A percentile compares a stretch with the other conserved stretches of the same genome.
These are phyloP conservation scores for Catharus bicknelli DNA, from an alignment of 2,113 vertebrate species.

Conservation along the genomic window DNA sequence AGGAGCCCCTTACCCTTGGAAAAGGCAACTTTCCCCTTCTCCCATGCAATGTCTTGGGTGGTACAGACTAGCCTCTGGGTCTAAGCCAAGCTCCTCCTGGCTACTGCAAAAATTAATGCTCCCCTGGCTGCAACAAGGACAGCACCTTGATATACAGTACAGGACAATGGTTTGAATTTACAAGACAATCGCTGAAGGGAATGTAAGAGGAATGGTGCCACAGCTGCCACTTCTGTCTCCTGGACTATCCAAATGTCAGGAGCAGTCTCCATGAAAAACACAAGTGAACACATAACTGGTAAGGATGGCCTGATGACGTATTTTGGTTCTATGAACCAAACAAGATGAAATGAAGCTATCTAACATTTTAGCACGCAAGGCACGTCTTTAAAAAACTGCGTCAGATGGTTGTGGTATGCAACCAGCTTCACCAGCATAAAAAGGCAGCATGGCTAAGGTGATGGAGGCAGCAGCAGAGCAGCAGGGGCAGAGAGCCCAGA, in stretches of 20 bases:
- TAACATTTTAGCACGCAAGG: neutral
- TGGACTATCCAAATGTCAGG: neutral
- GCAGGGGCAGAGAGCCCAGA: too few relatives aligned
- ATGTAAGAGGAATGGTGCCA: neutral
- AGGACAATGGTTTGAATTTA: neutral
- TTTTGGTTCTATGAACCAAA: neutral
- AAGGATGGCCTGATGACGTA: too few relatives aligned
- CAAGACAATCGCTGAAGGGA: neutral
- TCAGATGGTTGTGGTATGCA: neutral
- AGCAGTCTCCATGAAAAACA: neutral
- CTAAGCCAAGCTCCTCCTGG: neutral
- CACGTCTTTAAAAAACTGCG: neutral
- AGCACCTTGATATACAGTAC: neutral
- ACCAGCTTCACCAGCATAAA: neutral
- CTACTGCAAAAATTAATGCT: neutral
- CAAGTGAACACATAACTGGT: neutral
- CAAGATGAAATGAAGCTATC: neutral
- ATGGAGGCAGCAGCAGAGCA: neutral
- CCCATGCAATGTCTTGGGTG: neutral
- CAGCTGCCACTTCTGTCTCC: neutral
- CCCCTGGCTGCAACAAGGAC: neutral
- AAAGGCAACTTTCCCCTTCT: neutral
- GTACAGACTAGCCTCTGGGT: neutral
- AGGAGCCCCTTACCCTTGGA: accelerated
- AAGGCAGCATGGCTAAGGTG: accelerated